Conservation (phyloP, 2,113 vertebrate genomes). For the Carassius carassius region DNA sequence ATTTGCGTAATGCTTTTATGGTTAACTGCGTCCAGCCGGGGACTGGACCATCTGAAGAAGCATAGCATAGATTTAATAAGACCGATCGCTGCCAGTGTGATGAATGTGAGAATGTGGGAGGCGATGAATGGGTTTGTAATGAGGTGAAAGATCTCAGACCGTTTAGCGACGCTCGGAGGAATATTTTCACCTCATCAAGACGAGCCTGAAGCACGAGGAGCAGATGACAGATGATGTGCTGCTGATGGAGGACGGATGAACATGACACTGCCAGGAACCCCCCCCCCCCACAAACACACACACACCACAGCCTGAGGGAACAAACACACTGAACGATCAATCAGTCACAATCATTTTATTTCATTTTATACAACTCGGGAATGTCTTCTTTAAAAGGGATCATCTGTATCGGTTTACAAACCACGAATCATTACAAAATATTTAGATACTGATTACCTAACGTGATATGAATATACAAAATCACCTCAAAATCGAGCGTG, state of each 20-base stretch:
- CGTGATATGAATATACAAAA: neutral
- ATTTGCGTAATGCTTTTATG: constrained; percentile 61
- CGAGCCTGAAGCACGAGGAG: constrained; percentile 56
- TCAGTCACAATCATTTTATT: constrained; percentile 1
- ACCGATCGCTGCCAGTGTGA: neutral
- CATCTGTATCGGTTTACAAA: constrained; percentile 9
- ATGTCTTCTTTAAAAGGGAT: neutral
- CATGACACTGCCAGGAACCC: too few species aligned
- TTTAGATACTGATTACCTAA: neutral
- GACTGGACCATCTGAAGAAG: neutral
- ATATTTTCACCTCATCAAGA: constrained; percentile 63
- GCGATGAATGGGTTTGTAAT: constrained; percentile 37
- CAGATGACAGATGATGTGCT: constrained; percentile 66
- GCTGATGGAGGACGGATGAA: constrained; percentile 41
- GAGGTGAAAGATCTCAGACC: constrained; percentile 52
- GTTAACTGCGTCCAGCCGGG: neutral
- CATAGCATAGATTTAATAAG: neutral
- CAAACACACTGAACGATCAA: neutral
- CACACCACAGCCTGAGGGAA: too few species aligned
- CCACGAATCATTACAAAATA: constrained; percentile 33
- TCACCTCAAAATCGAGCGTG: neutral
- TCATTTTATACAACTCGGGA: neutral
- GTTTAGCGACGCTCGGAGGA: constrained; percentile 31
- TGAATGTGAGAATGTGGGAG: constrained; percentile 24
- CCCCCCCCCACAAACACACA: neutral